Conservation (phyloP, 2,113 vertebrate genomes). For the Epinephelus lanceolatus region DNA sequence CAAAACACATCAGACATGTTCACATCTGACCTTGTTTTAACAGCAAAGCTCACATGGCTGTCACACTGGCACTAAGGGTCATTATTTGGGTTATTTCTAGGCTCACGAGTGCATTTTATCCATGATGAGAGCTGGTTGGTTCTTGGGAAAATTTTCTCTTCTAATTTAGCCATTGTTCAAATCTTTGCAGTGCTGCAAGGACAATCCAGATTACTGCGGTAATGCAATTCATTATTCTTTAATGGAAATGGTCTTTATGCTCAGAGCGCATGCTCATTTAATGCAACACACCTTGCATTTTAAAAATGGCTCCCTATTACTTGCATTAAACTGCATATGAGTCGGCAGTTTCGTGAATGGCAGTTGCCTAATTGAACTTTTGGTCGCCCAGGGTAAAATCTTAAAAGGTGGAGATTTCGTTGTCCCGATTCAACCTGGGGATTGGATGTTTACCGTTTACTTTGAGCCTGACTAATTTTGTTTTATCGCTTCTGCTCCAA, state of each 20-base stretch:
- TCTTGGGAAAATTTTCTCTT: slow-evolving; percentile 13
- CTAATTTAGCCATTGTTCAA: slow-evolving; percentile 24
- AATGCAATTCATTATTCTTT: slow-evolving; percentile 44
- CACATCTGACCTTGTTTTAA: slow-evolving; percentile 63
- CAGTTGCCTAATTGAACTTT: slow-evolving; percentile 52
- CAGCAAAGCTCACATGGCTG: slow-evolving; percentile 26
- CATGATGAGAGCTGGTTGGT: not conserved
- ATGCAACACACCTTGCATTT: slow-evolving; percentile 26
- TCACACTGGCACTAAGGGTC: slow-evolving; percentile 8
- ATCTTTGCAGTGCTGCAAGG: slow-evolving; percentile 14
- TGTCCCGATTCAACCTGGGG: slow-evolving; percentile 42
- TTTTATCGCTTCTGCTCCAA: slow-evolving; percentile 65
- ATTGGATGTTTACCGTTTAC: slow-evolving; percentile 58
- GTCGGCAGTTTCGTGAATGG: slow-evolving; percentile 57
- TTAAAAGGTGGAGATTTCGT: slow-evolving; percentile 45
- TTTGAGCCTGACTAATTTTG: slow-evolving; percentile 66
- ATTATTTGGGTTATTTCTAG: slow-evolving; percentile 47
- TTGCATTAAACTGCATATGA: slow-evolving; percentile 40
- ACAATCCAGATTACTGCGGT: slow-evolving; percentile 25
- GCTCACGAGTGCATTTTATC: slow-evolving; percentile 18
- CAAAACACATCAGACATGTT: slow-evolving; percentile 25
- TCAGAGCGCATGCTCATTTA: slow-evolving; percentile 19
- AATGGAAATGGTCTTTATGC: slow-evolving; percentile 40
- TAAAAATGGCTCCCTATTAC: slow-evolving; percentile 1
- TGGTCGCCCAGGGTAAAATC: slow-evolving; percentile 24